Evolutionary conservation across 2,888 invertebrate species (phyloP), one percentile per base, ranked within the genome.

Genomic region (Cantharis nigra): DNA sequence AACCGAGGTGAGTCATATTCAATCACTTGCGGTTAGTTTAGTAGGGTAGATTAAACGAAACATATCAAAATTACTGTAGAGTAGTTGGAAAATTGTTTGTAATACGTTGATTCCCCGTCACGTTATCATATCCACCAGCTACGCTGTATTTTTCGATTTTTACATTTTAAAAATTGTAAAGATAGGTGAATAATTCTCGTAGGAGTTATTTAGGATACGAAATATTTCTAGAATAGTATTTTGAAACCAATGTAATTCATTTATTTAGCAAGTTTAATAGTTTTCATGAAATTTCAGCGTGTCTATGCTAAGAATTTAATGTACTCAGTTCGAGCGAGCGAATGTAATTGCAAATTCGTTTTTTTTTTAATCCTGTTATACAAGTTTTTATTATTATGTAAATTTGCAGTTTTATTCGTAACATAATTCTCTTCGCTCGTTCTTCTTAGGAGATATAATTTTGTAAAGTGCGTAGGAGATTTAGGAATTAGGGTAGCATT

Each of bases 211-310:
- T 49, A 49, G 49, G 49, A 49, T 49, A 49, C n/a, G 49, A 49
- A 49, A 49, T 73, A 70, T 65, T 72, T 49, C 13, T 78, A 72
- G 78, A 75, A 67, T 78, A 78, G 78, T 49, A 63, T 78, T 20
- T 71, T 62, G n/a, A 63, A 33, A 70, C 16, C 49, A 70, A 75
- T 75, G 72, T 75, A 75, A 65, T 70, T 20, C 28, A 28, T 28
- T 18, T 30, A 63, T 72, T 65, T 63, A 30, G 33, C 63, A 16
- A 18, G 69, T 75, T 49, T 69, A 63, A 71, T 80, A 80, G 79
- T 79, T 77, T 80, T 87, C 88, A 88, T 88, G 88, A 88, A 88
- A 88, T 88, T 88, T 88, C 88, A 85, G 84, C 86, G 86, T 86
- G 87, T 86, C 82, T 82, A 81, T 82, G 83, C 85, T 82, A 23